Evolutionary conservation across 2,888 invertebrate species (phyloP).

Genomic region (Dione vanillae): DNA sequence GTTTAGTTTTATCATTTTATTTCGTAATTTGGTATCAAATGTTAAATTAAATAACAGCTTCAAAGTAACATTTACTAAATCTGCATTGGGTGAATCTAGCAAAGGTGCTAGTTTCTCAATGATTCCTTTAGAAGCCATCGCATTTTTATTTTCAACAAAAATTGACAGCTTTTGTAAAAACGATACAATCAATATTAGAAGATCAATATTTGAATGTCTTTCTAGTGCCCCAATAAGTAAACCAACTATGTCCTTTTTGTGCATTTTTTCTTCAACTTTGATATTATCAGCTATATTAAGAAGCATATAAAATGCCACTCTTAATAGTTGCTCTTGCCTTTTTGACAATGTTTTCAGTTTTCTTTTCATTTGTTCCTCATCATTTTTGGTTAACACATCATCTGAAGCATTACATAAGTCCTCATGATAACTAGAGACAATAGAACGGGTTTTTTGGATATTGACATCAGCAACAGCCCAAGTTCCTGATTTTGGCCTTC

Average conservation of each 20-base stretch:
- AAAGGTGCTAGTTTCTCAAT: constrained; percentile 93
- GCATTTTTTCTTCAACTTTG: constrained; percentile 98
- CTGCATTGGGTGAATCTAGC: constrained; percentile 87
- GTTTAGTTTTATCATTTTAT: constrained; percentile 95
- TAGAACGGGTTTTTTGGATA: constrained; percentile 83
- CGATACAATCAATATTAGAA: constrained; percentile 94
- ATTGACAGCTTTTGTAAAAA: constrained; percentile 98
- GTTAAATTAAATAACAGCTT: constrained; percentile 97
- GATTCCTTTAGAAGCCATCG: constrained; percentile 92
- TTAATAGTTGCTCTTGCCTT: constrained; percentile 96
- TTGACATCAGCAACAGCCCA: constrained; percentile 85
- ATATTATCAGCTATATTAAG: constrained; percentile 98
- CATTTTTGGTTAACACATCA: constrained; percentile 81
- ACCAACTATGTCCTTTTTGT: constrained; percentile 94
- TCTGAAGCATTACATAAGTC: constrained; percentile 82
- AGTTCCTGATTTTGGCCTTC: constrained; percentile 90
- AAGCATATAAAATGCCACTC: constrained; percentile 96
- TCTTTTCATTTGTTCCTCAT: constrained; percentile 90
- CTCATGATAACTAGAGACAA: constrained; percentile 89
- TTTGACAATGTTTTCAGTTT: constrained; percentile 92
- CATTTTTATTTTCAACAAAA: constrained; percentile 96
- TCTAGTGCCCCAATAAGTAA: constrained; percentile 95
- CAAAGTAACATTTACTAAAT: constrained; percentile 92
- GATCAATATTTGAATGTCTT: constrained; percentile 92
- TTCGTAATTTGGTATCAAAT: constrained; percentile 94